Evolutionary conservation across 2,797 vertebrate species (phyloP).

Genomic region (Hipposideros larvatus): DNA sequence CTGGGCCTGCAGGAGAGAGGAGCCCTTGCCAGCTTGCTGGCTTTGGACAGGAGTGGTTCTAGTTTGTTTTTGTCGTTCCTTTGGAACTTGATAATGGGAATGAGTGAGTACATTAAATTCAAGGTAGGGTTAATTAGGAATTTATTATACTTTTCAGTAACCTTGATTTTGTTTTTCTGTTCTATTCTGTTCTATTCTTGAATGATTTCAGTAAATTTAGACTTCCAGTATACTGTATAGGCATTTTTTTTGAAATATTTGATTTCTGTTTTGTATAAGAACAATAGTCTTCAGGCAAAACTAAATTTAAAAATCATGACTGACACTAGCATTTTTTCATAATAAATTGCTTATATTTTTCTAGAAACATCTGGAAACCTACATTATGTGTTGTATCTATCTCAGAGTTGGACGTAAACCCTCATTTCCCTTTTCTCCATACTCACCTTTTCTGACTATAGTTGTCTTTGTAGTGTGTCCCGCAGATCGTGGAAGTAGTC

Average conservation of each 20-base stretch:
- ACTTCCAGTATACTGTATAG: not conserved
- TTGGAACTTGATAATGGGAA: not conserved
- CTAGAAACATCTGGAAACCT: not conserved
- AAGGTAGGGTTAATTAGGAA: not conserved
- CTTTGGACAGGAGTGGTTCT: not conserved
- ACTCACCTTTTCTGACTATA: not conserved
- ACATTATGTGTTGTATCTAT: not conserved
- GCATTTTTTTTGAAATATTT: constrained; percentile 5
- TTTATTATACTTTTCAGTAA: constrained; percentile 33
- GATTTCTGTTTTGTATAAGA: constrained; percentile 9
- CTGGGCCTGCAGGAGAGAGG: not conserved
- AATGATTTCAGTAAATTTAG: constrained; percentile 15
- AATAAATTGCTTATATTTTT: not conserved
- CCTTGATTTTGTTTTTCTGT: not conserved
- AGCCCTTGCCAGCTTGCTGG: not conserved
- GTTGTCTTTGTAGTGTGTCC: not conserved
- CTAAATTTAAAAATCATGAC: not conserved
- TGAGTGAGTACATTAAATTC: not conserved
- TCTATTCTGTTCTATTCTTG: not conserved
- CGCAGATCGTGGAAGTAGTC: not conserved
- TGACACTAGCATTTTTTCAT: not conserved
- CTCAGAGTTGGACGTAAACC: not conserved
- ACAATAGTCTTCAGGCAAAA: constrained; percentile 23
- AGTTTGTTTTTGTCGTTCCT: not conserved
- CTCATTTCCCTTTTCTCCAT: not conserved